Percentiles rank a stretch among this genome's conserved stretches.
These are phyloP conservation scores for Gari tellinella DNA, from an alignment of 2,888 invertebrate species.

Conservation along the genomic window DNA sequence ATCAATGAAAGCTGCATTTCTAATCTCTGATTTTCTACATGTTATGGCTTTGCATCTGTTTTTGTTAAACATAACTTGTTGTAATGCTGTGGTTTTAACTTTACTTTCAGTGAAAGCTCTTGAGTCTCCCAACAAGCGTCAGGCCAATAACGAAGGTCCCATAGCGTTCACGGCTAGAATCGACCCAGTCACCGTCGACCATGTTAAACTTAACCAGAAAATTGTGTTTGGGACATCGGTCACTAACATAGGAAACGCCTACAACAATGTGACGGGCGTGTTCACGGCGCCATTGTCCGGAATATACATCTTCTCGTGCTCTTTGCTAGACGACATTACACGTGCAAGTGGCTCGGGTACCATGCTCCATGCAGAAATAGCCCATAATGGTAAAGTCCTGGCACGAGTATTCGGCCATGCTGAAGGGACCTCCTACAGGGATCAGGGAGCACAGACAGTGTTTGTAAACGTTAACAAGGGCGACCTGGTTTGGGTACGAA, in stretches of 20 bases:
- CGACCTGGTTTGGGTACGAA: slow-evolving; percentile 25
- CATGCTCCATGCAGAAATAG: slow-evolving; percentile 41
- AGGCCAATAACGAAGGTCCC: background rate
- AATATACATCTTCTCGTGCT: slow-evolving; percentile 33
- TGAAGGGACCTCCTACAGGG: slow-evolving; percentile 11
- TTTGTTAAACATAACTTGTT: too few species aligned
- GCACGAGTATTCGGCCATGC: slow-evolving; percentile 43
- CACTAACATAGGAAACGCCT: slow-evolving; percentile 23
- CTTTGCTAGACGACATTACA: slow-evolving; percentile 24
- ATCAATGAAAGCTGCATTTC: too few species aligned
- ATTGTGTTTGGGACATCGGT: slow-evolving; percentile 13
- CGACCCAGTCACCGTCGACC: background rate
- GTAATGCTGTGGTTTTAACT: too few species aligned
- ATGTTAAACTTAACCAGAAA: slow-evolving; percentile 6
- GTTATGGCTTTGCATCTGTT: too few species aligned
- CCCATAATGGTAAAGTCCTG: slow-evolving; percentile 21
- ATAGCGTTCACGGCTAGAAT: slow-evolving; percentile 35
- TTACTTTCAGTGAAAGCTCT: too few species aligned
- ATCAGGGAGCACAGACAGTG: slow-evolving; percentile 47
- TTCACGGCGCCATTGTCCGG: slow-evolving; percentile 26
- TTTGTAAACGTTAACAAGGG: slow-evolving; percentile 21
- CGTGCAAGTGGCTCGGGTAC: background rate
- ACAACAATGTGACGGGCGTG: slow-evolving; percentile 19
- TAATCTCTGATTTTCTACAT: too few species aligned
- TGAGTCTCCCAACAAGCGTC: too few species aligned